Percentiles rank a stretch among this genome's conserved stretches.
phyloP scores from a whole-genome alignment of 2,797 vertebrate genomes.

The Sebastes paucispinis region DNA sequence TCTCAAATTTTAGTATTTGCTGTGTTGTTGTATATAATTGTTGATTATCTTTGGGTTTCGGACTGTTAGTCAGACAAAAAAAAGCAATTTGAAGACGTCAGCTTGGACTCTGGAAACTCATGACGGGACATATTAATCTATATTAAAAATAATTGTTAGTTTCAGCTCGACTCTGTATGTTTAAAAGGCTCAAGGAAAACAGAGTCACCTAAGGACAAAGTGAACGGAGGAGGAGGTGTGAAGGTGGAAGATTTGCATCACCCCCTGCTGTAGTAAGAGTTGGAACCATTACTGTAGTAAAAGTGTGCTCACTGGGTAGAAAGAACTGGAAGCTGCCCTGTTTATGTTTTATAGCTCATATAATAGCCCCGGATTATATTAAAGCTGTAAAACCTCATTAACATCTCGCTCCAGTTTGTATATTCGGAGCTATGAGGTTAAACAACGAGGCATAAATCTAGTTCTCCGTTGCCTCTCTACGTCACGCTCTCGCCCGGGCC shows the following conservation, averaged over 20 bases:
- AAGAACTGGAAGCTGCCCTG: slow-evolving; percentile 23
- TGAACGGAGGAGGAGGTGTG: not conserved
- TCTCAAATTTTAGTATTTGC: not conserved
- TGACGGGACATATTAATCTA: not conserved
- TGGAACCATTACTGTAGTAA: slow-evolving; percentile 24
- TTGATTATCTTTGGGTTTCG: not conserved
- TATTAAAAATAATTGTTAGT: not conserved
- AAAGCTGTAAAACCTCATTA: slow-evolving; percentile 40
- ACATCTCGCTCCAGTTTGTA: slow-evolving; percentile 6
- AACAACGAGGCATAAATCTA: slow-evolving; percentile 21
- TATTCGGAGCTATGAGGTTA: not conserved
- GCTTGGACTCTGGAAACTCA: rapidly evolving
- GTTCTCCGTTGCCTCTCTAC: not conserved
- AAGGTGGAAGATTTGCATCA: slow-evolving; percentile 26
- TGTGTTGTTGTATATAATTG: not conserved
- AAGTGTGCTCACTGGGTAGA: slow-evolving; percentile 8
- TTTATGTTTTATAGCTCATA: slow-evolving; percentile 25
- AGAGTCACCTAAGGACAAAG: slow-evolving; percentile 29
- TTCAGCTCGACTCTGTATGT: not conserved
- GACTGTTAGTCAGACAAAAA: not conserved
- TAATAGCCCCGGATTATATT: slow-evolving; percentile 25
- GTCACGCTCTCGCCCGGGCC: not conserved
- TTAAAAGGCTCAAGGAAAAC: not conserved
- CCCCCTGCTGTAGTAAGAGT: slow-evolving; percentile 10
- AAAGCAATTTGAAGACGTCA: too few relatives aligned